A percentile compares a stretch with the other conserved stretches of the same genome.
phyloP scores from a whole-genome alignment of 2,113 vertebrate genomes.

The Melanerpes aurifrons region DNA sequence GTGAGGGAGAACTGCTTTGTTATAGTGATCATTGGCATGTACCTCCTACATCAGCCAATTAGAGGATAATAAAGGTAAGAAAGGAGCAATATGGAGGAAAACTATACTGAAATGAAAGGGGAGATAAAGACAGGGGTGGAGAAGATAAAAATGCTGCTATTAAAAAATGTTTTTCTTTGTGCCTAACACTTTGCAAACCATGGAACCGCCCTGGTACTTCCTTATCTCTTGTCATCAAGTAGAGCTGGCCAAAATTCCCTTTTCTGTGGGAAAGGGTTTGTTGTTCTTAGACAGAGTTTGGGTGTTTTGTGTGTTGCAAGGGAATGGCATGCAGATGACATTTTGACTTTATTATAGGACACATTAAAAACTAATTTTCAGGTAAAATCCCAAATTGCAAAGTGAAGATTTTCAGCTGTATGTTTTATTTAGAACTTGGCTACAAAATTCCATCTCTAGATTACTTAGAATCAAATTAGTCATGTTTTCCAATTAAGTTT shows the following conservation, averaged over 20 bases:
- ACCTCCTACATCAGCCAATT: not conserved
- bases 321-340: not conserved
- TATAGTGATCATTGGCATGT: not conserved
- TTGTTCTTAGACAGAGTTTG: not conserved
- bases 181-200: not conserved
- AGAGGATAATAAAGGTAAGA: not conserved
- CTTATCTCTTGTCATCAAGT: constrained; percentile 58
- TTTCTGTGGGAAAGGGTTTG: constrained; percentile 42
- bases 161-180: constrained; percentile 33
- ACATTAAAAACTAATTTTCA: not conserved
- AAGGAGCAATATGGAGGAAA: not conserved
- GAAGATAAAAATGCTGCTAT: not conserved
- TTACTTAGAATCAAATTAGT: not conserved
- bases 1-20: not conserved
- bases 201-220: constrained; percentile 38
- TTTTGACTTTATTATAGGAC: not conserved
- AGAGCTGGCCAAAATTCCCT: constrained; percentile 14
- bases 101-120: not conserved
- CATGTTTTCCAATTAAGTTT: not conserved
- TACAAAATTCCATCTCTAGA: not conserved
- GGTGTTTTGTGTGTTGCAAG: not conserved
- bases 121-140: not conserved
- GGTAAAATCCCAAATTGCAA: not conserved
- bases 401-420: not conserved
- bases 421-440: not conserved